Evolutionary conservation across 2,113 vertebrate species (phyloP).

Genomic region (Cyanoderma ruficeps): DNA sequence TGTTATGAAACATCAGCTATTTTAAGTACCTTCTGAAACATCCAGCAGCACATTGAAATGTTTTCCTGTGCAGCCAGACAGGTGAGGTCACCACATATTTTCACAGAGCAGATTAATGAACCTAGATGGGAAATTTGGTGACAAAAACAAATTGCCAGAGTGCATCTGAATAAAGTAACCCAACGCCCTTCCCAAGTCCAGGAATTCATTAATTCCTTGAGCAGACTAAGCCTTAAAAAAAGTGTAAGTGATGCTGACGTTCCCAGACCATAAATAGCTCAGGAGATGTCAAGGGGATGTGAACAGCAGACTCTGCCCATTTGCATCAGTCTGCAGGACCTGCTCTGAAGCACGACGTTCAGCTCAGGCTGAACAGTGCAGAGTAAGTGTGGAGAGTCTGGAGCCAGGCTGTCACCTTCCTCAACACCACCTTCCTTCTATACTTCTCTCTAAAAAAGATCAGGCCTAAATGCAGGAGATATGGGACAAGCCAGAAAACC

Average conservation of each 20-base stretch:
- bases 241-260: background rate
- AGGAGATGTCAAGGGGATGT: background rate
- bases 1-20: constrained; percentile 34
- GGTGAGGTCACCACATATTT: background rate
- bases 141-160: background rate
- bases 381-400: background rate
- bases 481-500: background rate
- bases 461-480: background rate
- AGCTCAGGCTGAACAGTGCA: background rate
- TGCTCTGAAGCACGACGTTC: background rate
- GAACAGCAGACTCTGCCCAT: background rate
- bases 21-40: constrained; percentile 43
- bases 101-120: background rate
- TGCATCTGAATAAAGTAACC: background rate
- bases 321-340: background rate
- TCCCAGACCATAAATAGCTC: background rate
- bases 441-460: background rate
- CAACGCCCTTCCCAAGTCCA: background rate
- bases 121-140: background rate
- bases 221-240: background rate
- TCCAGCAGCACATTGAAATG: background rate
- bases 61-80: background rate
- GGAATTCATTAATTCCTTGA: constrained; percentile 22
- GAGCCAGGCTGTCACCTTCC: background rate
- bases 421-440: background rate